Conservation (phyloP, 2,113 vertebrate genomes). For the Prunella fulvescens region DNA sequence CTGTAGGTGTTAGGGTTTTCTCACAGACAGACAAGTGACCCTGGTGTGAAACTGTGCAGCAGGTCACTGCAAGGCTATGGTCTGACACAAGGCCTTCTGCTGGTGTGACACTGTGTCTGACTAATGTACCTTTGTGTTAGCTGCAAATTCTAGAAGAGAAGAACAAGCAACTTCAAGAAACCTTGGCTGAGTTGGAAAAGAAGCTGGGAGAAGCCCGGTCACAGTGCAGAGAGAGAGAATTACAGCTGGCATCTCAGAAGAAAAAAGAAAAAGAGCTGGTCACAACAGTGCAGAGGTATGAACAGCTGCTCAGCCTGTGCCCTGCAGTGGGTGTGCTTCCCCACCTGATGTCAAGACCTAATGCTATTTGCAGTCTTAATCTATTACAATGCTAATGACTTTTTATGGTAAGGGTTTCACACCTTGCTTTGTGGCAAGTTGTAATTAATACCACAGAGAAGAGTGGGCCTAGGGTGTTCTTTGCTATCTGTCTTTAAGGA, state of each 20-base stretch:
- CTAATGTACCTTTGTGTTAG: constrained; percentile 65
- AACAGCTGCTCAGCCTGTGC: neutral
- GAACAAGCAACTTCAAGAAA: constrained; percentile 79
- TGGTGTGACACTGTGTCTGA: neutral
- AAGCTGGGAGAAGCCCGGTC: constrained; percentile 74
- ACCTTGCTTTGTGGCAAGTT: neutral
- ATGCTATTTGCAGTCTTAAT: neutral
- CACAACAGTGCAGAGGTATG: constrained; percentile 89
- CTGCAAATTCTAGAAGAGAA: constrained; percentile 83
- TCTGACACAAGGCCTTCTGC: neutral
- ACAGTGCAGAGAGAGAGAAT: constrained; percentile 81
- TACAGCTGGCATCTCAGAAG: constrained; percentile 80
- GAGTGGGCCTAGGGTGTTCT: neutral
- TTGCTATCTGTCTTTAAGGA: neutral
- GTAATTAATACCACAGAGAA: neutral
- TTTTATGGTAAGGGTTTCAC: neutral
- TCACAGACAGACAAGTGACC: neutral
- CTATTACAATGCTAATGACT: neutral
- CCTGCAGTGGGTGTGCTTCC: neutral
- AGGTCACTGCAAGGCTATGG: neutral
- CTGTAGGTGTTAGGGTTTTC: neutral
- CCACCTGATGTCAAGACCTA: neutral
- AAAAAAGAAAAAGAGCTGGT: constrained; percentile 89
- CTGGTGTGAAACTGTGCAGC: neutral
- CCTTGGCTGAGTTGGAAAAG: constrained; percentile 72